Evolutionary conservation across 2,888 invertebrate species (phyloP).

Genomic region (Nomada ferruginata): DNA sequence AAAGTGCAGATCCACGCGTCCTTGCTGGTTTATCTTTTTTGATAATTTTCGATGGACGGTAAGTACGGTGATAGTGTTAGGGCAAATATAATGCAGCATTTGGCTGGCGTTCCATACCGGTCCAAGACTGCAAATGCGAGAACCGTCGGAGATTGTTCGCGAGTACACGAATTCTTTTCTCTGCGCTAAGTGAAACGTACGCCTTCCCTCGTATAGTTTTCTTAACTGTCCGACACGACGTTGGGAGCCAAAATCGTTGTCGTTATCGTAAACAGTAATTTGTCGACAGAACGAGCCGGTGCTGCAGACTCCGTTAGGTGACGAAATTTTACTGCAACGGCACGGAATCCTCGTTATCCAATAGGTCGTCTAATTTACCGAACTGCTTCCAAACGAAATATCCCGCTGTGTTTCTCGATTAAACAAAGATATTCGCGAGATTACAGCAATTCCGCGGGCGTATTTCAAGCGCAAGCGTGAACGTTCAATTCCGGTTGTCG

Average conservation of each 20-base stretch:
- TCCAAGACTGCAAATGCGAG: neutral
- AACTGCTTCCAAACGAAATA: neutral
- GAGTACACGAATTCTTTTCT: conserved; percentile 39
- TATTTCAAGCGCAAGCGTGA: neutral
- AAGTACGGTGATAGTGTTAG: too few relatives aligned
- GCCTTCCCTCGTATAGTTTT: conserved; percentile 10
- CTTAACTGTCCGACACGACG: conserved; percentile 26
- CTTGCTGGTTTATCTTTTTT: conserved; percentile 18
- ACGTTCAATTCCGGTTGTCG: conserved; percentile 32
- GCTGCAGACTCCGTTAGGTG: conserved; percentile 4
- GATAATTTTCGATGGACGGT: too few relatives aligned
- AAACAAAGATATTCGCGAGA: neutral
- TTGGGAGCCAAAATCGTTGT: conserved; percentile 27
- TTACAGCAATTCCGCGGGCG: neutral
- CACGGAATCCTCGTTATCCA: neutral
- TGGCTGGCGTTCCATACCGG: too few relatives aligned
- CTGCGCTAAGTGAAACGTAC: conserved; percentile 11
- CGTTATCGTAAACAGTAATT: conserved; percentile 48
- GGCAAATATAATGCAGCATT: too few relatives aligned
- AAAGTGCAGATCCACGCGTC: conserved; percentile 5
- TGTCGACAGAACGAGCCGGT: conserved; percentile 9
- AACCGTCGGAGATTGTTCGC: neutral
- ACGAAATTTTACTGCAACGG: conserved; percentile 32
- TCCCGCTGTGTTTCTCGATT: neutral
- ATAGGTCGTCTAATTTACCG: neutral